Evolutionary conservation across 2,797 vertebrate species (phyloP).

Genomic region (Nannoperca obscura): DNA sequence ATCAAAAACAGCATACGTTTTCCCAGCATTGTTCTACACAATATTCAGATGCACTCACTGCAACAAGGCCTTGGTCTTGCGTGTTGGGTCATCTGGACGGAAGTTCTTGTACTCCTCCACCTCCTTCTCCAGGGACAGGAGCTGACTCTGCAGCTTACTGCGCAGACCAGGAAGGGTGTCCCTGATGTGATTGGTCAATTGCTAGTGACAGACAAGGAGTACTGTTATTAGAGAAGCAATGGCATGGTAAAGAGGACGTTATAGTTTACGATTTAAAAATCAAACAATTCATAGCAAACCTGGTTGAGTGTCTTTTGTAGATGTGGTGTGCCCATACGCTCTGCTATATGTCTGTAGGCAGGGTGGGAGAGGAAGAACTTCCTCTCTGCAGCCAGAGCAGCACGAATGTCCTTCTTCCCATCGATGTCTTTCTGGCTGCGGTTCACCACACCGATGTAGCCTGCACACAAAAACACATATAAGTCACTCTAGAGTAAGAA

Average conservation of each 20-base stretch:
- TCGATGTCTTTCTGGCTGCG: constrained; percentile 99
- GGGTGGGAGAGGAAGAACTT: constrained; percentile 99
- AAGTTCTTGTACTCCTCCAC: constrained; percentile 99
- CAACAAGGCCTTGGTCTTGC: constrained; percentile 96
- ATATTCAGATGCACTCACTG: constrained; percentile 87
- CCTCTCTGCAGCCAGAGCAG: constrained; percentile 93
- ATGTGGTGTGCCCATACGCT: constrained; percentile 96
- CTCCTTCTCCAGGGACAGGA: constrained; percentile 96
- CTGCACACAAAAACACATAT: constrained; percentile 71
- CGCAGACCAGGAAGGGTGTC: constrained; percentile 94
- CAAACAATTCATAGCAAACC: constrained; percentile 76
- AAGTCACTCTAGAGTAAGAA: not conserved
- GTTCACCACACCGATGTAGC: constrained; percentile 97
- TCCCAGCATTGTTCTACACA: not conserved
- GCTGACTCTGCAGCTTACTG: constrained; percentile 96
- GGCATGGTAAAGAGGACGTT: not conserved
- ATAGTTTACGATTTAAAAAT: not conserved
- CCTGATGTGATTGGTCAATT: constrained; percentile 98
- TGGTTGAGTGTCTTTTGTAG: constrained; percentile 95
- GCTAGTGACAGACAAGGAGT: constrained; percentile 78
- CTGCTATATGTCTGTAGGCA: constrained; percentile 94
- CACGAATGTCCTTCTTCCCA: constrained; percentile 96
- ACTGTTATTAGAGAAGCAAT: not conserved
- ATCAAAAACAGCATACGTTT: not conserved
- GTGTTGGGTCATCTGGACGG: constrained; percentile 95